Evolutionary conservation across 2,888 invertebrate genomes (phyloP), one percentile per base, ranked within the genome.

Genomic region (Danaus chrysippus): DNA sequence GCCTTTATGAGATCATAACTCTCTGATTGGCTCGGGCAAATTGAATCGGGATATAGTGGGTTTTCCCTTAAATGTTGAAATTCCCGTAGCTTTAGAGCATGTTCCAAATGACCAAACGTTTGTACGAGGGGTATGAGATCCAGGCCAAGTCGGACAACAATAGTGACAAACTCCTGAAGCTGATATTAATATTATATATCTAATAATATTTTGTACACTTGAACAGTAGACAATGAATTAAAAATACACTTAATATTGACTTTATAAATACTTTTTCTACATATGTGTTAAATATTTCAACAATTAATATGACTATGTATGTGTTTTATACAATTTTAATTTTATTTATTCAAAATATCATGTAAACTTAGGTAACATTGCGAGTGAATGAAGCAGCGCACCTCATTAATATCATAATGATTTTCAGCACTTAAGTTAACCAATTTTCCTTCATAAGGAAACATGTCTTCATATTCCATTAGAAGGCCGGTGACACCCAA

Each of bases 381-480:
- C 2, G 23, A 34, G 23, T 34, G 8, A 34, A 34, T 34, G 6
- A 34, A 34, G 23, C 6, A 34, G 23, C 23, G 23, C 23, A 67
- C 91, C 81, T 87, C 78, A n/a, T 53, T 6, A 71, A 70, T 82
- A 0, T 68, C 84, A 76, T 96, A 97, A 59, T 93, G 92, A 77
- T 95, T 94, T 1, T 80, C 82, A 5, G 94, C 93, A 52, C 93
- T 91, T 49, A 95, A 83, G 69, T 92, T 92, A 41, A 79, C 79
- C 9, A 95, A 80, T 9, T 76, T 78, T 0, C 93, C 94, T 42
- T 88, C 82, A 78, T 94, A 97, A 0, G 97, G 96, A 82, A 97
- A 97, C 95, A 95, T 96, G 73, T 97, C 97, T 80, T 97, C 97
- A 78, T 97, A 97, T 77, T 97, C 97, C 43, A 97, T 89, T 5